Evolutionary conservation across 2,797 vertebrate genomes (phyloP), one percentile per base, ranked within the genome.

Genomic region (Melanotaenia maccullochi): DNA sequence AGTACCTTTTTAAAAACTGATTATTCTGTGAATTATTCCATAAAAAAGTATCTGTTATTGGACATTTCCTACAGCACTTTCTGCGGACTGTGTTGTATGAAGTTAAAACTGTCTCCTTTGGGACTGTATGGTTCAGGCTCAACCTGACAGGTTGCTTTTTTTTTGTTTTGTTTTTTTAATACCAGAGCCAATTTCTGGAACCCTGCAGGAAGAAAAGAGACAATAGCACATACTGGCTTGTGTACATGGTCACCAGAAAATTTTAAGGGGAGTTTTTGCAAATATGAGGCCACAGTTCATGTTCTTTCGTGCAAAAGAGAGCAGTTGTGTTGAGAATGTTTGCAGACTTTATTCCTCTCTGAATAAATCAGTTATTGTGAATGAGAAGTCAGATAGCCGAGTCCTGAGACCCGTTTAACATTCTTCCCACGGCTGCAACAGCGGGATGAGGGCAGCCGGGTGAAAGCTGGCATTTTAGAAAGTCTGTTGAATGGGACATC

Each of bases 391-490:
- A 14, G 36, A n/a, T 7, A 18, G 30, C 52, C 6, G 13, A 38
- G 51, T 5, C 18, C 24, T 24, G 56, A 68, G 58, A 66, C 18
- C 52, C 12, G 5, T 12, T 0, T 2, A 20, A 57, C 65, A 14
- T 54, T 73, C 73, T 78, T 80, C 57, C 60, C 35, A 40, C 30
- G 3, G 79, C 73, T 85, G 40, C 71, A 58, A 54, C 68, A 66
- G 79, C 38, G 9, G 33, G 5, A 0, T 3, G 24, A 60, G 65
- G 68, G 60, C 68, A 49, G 67, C 25, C 0, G 3, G 63, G 69
- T 51, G 84, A 82, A 83, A 63, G 66, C 68, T 77, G 79, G 30
- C 61, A 61, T 79, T 87, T 84, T 33, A 38, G 56, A 64, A 64
- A 40, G 57, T 65, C 68, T 84, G 68, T 6, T 60, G 12, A 83